phyloP scores from a whole-genome alignment of 2,113 vertebrate genomes.

The Montifringilla adamsi region DNA sequence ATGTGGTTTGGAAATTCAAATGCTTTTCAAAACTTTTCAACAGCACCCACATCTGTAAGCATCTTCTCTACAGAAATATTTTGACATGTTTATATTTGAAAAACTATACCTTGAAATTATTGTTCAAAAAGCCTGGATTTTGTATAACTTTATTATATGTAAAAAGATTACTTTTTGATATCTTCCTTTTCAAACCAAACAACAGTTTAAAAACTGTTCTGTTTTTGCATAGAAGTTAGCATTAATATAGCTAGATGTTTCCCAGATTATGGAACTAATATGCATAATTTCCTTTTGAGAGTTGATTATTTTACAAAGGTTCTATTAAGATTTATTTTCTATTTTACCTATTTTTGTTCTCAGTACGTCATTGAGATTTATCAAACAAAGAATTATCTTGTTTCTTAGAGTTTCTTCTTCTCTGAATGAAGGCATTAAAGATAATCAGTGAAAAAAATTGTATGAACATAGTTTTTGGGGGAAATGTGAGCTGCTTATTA shows the following conservation, averaged over 20 bases:
- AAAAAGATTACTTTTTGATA: not conserved
- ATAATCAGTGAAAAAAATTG: not conserved
- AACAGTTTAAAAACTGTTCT: conserved; percentile 65
- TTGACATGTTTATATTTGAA: not conserved
- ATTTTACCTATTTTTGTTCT: not conserved
- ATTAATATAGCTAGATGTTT: conserved; percentile 39
- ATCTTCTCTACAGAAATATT: not conserved
- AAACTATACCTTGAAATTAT: not conserved
- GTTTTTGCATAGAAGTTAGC: conserved; percentile 44
- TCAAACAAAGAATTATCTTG: not conserved
- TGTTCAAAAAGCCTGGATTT: not conserved
- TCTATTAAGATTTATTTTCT: conserved; percentile 50
- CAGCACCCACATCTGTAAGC: conserved; percentile 32
- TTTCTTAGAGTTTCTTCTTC: not conserved
- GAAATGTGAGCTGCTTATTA: not conserved
- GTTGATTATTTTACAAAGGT: conserved; percentile 38
- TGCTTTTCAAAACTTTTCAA: conserved; percentile 35
- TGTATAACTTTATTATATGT: not conserved
- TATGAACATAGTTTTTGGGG: not conserved
- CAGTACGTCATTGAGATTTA: not conserved
- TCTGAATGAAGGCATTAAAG: not conserved
- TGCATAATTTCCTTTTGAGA: conserved; percentile 62
- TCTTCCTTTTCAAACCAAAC: conserved; percentile 39
- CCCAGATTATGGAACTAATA: conserved; percentile 50
- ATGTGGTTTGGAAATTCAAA: conserved; percentile 54